Percentiles rank a stretch among this genome's conserved stretches.
Conservation (phyloP, 2,797 vertebrate genomes). For the Odontamblyopus lacepedii region DNA sequence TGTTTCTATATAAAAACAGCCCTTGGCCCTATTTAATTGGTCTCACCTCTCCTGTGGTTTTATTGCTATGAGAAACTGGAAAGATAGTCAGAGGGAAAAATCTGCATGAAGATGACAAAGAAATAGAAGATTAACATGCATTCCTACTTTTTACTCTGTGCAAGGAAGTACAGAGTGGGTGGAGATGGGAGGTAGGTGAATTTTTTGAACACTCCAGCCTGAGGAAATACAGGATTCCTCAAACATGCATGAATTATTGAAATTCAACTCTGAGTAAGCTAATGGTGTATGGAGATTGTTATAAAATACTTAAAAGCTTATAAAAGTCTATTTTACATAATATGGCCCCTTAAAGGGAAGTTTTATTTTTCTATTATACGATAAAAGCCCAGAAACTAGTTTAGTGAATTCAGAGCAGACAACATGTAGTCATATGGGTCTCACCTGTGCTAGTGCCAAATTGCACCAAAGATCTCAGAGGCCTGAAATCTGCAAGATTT, state of each 20-base stretch:
- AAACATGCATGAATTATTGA: too few relatives aligned
- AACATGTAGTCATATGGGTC: slow-evolving; percentile 26
- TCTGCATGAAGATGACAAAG: slow-evolving; percentile 28
- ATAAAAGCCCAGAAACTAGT: neutral
- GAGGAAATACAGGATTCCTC: too few relatives aligned
- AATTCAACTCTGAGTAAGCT: too few relatives aligned
- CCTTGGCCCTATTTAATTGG: slow-evolving; percentile 77
- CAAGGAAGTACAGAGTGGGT: too few relatives aligned
- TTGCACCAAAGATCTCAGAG: slow-evolving; percentile 22
- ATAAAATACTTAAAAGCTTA: too few relatives aligned
- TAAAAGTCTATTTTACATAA: too few relatives aligned
- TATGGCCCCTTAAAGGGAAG: too few relatives aligned
- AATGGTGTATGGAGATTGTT: too few relatives aligned
- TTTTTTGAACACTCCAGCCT: too few relatives aligned
- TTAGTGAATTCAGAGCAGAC: neutral
- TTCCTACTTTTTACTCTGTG: neutral
- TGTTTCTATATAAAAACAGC: slow-evolving; percentile 76
- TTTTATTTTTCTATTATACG: neutral
- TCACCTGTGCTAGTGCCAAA: slow-evolving; percentile 17
- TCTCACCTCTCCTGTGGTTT: slow-evolving; percentile 61
- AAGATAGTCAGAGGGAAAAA: slow-evolving; percentile 43
- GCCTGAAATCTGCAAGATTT: neutral
- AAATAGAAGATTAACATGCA: slow-evolving; percentile 9
- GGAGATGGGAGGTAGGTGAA: too few relatives aligned
- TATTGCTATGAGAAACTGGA: slow-evolving; percentile 50